Evolutionary conservation across 2,888 invertebrate species (phyloP).

Genomic region (Tiliacea citrago): DNA sequence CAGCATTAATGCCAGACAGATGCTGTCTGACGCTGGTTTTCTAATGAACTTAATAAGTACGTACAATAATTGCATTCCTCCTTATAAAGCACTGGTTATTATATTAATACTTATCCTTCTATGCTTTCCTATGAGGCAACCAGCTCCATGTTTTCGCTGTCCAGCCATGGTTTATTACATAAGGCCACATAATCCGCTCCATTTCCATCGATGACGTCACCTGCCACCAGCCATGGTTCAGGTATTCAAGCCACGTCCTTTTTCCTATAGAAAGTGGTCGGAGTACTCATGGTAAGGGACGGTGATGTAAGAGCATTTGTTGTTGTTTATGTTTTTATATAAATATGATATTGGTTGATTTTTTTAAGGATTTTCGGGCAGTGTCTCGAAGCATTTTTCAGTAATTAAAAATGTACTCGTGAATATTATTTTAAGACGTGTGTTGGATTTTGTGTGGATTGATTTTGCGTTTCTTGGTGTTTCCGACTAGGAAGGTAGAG

Average conservation of each 20-base stretch:
- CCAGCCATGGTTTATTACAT: constrained; percentile 40
- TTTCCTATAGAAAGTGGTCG: constrained; percentile 73
- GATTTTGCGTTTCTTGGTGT: not conserved
- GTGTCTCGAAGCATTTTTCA: not conserved
- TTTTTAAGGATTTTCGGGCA: not conserved
- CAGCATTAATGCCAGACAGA: too few species aligned
- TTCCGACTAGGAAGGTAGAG: not conserved
- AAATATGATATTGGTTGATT: not conserved
- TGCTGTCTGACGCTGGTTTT: too few species aligned
- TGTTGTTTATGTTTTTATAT: not conserved
- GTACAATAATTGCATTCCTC: too few species aligned
- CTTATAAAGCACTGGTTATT: too few species aligned
- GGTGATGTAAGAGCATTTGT: constrained; percentile 40
- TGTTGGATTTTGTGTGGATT: not conserved
- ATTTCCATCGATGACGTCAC: constrained; percentile 53
- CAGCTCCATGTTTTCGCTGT: not conserved
- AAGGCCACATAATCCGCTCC: constrained; percentile 53
- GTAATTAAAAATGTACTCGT: not conserved
- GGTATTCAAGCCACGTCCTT: constrained; percentile 67
- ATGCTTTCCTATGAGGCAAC: not conserved
- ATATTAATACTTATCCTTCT: constrained; percentile 1
- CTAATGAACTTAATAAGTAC: too few species aligned
- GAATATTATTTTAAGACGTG: not conserved
- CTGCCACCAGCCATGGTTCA: constrained; percentile 41
- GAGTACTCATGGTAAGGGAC: constrained; percentile 39